These are phyloP conservation scores for Apodemus speciosus DNA, from an alignment of 2,113 vertebrate species.

Conservation along the genomic window DNA sequence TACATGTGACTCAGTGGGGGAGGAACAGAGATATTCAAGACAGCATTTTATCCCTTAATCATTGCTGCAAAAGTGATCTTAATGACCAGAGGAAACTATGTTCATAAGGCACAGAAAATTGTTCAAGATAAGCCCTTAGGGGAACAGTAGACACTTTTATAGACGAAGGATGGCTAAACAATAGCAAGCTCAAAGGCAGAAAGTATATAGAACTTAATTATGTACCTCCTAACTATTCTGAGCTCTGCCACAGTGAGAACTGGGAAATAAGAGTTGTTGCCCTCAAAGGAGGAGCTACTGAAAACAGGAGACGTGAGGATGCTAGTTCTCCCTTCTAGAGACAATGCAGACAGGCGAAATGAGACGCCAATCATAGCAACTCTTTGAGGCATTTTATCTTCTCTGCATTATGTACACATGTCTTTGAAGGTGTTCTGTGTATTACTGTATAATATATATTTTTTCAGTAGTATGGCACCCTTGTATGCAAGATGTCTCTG, in stretches of 20 bases:
- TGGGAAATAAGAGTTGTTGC: neutral
- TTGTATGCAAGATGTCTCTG: neutral
- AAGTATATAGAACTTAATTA: neutral
- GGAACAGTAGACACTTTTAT: neutral
- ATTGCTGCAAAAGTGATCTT: neutral
- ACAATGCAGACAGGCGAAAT: neutral
- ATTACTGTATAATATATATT: conserved; percentile 9
- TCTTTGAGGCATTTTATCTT: neutral
- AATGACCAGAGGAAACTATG: neutral
- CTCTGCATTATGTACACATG: neutral
- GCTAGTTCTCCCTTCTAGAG: neutral
- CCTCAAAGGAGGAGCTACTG: neutral
- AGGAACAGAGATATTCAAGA: neutral
- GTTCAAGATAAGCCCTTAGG: neutral
- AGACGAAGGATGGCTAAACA: neutral
- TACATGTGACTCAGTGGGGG: neutral
- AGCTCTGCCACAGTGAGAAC: neutral
- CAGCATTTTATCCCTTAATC: neutral
- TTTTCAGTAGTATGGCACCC: neutral
- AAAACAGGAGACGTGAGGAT: neutral
- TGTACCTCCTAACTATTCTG: neutral
- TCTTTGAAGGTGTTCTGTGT: neutral
- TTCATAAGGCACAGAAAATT: neutral
- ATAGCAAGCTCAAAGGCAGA: neutral
- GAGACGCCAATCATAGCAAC: conserved; percentile 12